Percentiles rank a stretch among this genome's conserved stretches.
Evolutionary conservation across 2,797 vertebrate genomes (phyloP).

Genomic region (Pseudochirops corinnae): DNA sequence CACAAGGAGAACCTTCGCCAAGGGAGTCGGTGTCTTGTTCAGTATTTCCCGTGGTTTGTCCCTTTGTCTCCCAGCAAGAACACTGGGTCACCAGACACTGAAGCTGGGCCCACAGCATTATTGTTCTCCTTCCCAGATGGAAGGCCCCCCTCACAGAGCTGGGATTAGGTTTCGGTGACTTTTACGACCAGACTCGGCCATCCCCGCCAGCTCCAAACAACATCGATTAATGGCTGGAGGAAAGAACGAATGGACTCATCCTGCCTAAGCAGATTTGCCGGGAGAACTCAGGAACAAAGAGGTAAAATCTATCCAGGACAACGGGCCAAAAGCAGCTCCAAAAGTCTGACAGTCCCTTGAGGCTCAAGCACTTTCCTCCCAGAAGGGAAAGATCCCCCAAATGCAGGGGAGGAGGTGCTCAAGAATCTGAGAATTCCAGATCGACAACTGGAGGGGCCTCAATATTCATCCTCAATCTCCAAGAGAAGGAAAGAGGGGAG

Average conservation of each 20-base stretch:
- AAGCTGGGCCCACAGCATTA: not conserved
- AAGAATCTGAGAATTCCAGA: not conserved
- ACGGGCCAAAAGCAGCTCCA: conserved; percentile 25
- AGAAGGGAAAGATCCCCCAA: not conserved
- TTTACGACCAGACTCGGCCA: conserved; percentile 46
- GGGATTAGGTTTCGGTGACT: conserved; percentile 50
- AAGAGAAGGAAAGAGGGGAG: not conserved
- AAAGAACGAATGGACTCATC: conserved; percentile 64
- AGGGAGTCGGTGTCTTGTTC: not conserved
- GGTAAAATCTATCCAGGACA: conserved; percentile 18
- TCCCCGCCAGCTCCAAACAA: conserved; percentile 42
- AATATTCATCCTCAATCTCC: not conserved
- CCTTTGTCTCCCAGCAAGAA: not conserved
- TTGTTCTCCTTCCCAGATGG: not conserved
- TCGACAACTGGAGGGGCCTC: not conserved
- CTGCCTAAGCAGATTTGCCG: conserved; percentile 49
- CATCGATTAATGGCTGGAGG: conserved; percentile 61
- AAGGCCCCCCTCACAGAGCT: not conserved
- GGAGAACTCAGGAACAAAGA: conserved; percentile 49
- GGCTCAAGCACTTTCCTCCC: not conserved
- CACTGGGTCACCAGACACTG: not conserved
- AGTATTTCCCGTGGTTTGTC: not conserved
- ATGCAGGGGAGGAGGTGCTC: not conserved
- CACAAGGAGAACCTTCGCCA: not conserved
- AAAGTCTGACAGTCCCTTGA: not conserved